Conservation (phyloP, 2,888 invertebrate genomes). For the Dasysyrphus albostriatus region DNA sequence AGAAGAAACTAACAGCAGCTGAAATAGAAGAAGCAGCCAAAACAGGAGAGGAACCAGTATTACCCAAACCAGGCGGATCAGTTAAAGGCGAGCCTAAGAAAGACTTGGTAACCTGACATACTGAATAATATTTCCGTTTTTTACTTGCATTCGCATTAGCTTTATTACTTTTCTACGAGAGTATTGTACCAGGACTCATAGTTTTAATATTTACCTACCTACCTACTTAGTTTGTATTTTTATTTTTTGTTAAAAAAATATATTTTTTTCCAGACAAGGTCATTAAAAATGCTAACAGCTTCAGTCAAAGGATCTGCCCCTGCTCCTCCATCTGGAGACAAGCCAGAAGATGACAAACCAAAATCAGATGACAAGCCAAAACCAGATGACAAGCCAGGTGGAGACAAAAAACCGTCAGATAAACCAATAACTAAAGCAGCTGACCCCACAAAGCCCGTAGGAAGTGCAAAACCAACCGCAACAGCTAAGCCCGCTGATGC, state of each 20-base stretch:
- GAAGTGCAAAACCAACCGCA: conserved; percentile 28
- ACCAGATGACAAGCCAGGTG: conserved; percentile 65
- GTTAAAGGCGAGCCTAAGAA: conserved; percentile 28
- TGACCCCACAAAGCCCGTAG: conserved; percentile 69
- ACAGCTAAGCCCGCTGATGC: conserved; percentile 54
- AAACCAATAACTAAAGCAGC: conserved; percentile 73
- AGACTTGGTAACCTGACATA: conserved; percentile 54
- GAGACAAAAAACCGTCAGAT: conserved; percentile 7
- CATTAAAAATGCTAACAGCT: conserved; percentile 27
- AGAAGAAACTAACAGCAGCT: conserved; percentile 87
- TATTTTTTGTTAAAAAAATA: too few relatives aligned
- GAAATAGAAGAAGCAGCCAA: conserved; percentile 82
- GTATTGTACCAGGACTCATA: too few relatives aligned
- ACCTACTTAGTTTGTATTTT: too few relatives aligned
- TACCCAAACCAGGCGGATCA: conserved; percentile 50
- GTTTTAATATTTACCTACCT: too few relatives aligned
- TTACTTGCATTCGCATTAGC: too few relatives aligned
- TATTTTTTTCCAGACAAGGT: conserved; percentile 43
- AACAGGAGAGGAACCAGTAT: conserved; percentile 67
- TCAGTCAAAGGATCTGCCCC: conserved; percentile 51
- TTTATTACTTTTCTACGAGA: too few relatives aligned
- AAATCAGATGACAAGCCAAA: conserved; percentile 63
- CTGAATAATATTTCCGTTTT: too few relatives aligned
- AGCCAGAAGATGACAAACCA: conserved; percentile 13
- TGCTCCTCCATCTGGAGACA: conserved; percentile 50